Percentiles rank a stretch among this genome's conserved stretches.
These are phyloP conservation scores for Rhodeus uyekii DNA, from an alignment of 2,797 vertebrate species.

Conservation along the genomic window DNA sequence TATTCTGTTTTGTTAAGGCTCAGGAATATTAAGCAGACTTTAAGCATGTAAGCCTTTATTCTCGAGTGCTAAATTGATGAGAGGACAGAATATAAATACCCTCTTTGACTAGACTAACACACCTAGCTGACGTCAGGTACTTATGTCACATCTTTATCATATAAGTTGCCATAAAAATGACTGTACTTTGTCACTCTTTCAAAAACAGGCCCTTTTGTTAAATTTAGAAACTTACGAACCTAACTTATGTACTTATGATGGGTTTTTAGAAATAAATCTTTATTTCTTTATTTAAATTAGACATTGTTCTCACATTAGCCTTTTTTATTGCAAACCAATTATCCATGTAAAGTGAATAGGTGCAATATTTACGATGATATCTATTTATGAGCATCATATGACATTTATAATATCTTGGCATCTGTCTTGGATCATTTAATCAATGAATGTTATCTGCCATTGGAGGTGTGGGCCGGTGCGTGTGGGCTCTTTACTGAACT, in stretches of 20 bases:
- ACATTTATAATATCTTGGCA: background rate
- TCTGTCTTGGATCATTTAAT: background rate
- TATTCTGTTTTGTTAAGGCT: background rate
- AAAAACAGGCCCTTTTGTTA: background rate
- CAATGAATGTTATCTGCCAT: constrained; percentile 10
- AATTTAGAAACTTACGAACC: background rate
- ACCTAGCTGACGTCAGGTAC: background rate
- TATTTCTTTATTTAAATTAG: too few relatives aligned
- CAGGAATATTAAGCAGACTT: background rate
- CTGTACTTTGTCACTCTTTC: background rate
- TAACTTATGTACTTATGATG: too few relatives aligned
- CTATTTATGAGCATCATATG: background rate
- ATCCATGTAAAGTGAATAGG: background rate
- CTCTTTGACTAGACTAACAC: background rate
- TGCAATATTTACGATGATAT: background rate
- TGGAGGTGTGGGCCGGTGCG: background rate
- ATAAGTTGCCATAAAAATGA: background rate
- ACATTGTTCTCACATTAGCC: background rate
- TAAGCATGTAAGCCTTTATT: background rate
- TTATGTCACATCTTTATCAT: constrained; percentile 17
- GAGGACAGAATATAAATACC: constrained; percentile 9
- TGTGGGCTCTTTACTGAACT: constrained; percentile 28
- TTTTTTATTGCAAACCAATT: background rate
- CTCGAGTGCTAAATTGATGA: background rate
- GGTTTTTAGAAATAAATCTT: too few relatives aligned